Evolutionary conservation across 1,140 invertebrate species (phyloP), one percentile per base, ranked within the genome.

Genomic region (Musca domestica): DNA sequence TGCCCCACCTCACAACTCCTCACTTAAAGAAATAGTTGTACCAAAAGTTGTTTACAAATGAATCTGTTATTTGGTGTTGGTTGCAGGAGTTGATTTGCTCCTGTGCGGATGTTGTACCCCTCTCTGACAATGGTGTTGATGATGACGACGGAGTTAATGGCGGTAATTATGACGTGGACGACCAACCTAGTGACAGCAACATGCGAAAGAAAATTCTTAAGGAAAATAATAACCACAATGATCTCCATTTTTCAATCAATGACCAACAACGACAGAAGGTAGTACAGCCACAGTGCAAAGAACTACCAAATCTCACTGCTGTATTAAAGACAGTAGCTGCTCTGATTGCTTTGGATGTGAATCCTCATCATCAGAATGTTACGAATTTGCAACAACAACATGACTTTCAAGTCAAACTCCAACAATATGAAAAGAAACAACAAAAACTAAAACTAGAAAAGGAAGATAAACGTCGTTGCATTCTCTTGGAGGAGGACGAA

Each of bases 21-120:
- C 41, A 41, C 51, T 63, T 19, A 47, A 41, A 41, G 34, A 41
- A 5, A 41, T 41, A 41, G 34, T 41, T 41, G 34, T 41, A 9
- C 2, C 2, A 56, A 58, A 68, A 68, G 0, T 68, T 23, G 41
- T 61, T 61, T 61, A 34, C n/a, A 17, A 67, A 75, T 41, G 34
- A 74, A 76, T 77, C 78, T 81, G 80, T 81, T 81, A 78, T 82
- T 61, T 82, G 85, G 84, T 84, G 83, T 84, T 86, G 85, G 85
- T 91, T 91, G 86, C 90, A 92, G 91, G 89, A 87, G 82, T 85
- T 84, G 82, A 85, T 92, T 83, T 91, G 90, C 86, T 87, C 86
- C 83, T 86, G 88, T 83, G 87, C 89, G 77, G 90, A 91, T 84
- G 85, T 90, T 79, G 83, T 89, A 84, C 85, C 82, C 79, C 77